Percentiles rank a stretch among this genome's conserved stretches.
Evolutionary conservation across 2,888 invertebrate genomes (phyloP).

Genomic region (Pteria penguin): DNA sequence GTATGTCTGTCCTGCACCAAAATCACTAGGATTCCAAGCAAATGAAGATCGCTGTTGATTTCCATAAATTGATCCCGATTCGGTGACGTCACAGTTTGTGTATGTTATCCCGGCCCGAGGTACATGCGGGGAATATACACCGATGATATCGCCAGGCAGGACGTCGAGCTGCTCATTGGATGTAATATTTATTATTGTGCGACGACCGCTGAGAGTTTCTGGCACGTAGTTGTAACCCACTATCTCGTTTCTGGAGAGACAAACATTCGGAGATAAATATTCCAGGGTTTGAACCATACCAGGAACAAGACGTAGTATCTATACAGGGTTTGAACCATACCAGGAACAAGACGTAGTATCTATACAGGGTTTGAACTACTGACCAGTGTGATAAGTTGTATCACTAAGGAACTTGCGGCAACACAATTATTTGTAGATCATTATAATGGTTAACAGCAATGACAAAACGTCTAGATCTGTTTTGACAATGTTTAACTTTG

Average conservation of each 20-base stretch:
- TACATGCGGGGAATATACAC: conserved; percentile 22
- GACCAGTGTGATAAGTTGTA: neutral
- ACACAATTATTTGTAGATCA: too few relatives aligned
- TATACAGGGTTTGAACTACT: neutral
- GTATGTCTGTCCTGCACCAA: too few relatives aligned
- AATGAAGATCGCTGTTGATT: neutral
- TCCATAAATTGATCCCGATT: neutral
- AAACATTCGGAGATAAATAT: too few relatives aligned
- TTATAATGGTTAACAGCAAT: too few relatives aligned
- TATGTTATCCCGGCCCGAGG: neutral
- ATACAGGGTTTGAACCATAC: neutral
- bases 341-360: neutral
- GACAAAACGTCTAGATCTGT: too few relatives aligned
- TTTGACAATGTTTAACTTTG: too few relatives aligned
- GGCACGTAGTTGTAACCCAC: conserved; percentile 37
- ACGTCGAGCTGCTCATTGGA: conserved; percentile 42
- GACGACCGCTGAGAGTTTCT: conserved; percentile 36
- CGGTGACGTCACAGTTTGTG: neutral
- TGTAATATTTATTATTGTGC: conserved; percentile 40
- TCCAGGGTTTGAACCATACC: too few relatives aligned
- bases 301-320: neutral
- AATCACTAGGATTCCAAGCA: neutral
- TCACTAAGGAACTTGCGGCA: too few relatives aligned
- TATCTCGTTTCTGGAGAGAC: conserved; percentile 23
- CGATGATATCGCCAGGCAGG: conserved; percentile 49